Conservation (phyloP, 2,888 invertebrate genomes). For the Pyrrhia umbra region DNA sequence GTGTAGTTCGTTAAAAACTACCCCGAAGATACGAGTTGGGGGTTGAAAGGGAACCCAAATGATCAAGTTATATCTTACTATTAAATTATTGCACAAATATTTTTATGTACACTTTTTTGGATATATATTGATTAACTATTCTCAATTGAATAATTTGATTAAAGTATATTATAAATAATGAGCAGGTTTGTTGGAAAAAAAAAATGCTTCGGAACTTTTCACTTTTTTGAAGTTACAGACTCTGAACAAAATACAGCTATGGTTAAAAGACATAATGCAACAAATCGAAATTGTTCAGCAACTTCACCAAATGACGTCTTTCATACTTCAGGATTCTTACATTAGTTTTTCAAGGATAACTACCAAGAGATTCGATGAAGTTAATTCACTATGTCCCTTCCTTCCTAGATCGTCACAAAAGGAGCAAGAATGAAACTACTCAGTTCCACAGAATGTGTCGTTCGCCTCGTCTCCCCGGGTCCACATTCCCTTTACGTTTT, state of each 20-base stretch:
- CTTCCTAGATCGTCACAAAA: conserved; percentile 39
- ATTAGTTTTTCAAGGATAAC: conserved; percentile 9
- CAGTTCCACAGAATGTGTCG: conserved; percentile 61
- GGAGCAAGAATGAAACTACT: conserved; percentile 26
- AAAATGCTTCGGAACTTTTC: no score
- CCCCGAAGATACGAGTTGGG: conserved; percentile 55
- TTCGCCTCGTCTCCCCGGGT: conserved; percentile 49
- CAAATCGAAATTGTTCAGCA: no score
- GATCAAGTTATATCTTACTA: no score
- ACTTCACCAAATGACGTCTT: not conserved
- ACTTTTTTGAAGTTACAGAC: no score
- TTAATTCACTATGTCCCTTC: conserved; percentile 31
- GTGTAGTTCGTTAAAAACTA: conserved; percentile 83
- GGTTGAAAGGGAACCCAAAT: conserved; percentile 15
- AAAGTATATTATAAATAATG: no score
- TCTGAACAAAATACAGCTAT: no score
- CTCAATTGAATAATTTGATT: no score
- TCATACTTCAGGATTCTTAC: not conserved
- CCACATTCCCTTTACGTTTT: conserved; percentile 75
- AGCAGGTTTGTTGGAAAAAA: no score
- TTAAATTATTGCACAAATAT: no score
- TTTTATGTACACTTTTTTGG: no score
- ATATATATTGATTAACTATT: no score
- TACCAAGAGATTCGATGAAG: conserved; percentile 34
- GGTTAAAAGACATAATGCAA: no score